Evolutionary conservation across 1,140 invertebrate species (phyloP).

Genomic region (Dreissena rostriformis): DNA sequence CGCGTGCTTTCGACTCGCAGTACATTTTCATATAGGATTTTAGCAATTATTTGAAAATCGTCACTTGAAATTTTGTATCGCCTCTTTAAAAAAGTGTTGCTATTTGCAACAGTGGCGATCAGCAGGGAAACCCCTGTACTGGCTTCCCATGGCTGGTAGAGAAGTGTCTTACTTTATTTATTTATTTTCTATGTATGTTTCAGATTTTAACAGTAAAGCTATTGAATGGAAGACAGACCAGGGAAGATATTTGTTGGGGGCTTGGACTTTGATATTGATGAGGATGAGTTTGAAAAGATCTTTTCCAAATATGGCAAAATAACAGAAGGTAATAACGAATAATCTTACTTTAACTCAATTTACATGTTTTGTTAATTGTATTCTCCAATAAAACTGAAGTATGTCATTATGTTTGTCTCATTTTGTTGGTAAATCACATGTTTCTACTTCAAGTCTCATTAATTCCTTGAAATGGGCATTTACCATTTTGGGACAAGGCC

Average conservation of each 20-base stretch:
- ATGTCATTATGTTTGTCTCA: neutral
- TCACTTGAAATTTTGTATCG: too few species aligned
- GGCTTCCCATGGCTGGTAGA: neutral
- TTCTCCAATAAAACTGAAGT: neutral
- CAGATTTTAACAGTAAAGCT: constrained; percentile 17
- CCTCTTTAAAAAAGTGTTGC: too few species aligned
- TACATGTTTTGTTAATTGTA: neutral
- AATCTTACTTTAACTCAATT: neutral
- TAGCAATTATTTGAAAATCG: too few species aligned
- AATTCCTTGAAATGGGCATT: too few species aligned
- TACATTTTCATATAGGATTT: too few species aligned
- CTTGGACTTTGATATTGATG: constrained; percentile 62
- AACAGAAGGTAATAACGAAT: constrained; percentile 67
- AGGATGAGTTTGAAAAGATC: constrained; percentile 62
- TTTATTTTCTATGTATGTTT: neutral
- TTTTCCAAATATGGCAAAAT: constrained; percentile 69
- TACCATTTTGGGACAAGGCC: too few species aligned
- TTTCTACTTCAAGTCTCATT: too few species aligned
- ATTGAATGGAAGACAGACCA: constrained; percentile 66
- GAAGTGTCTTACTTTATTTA: constrained; percentile 2
- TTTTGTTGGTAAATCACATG: too few species aligned
- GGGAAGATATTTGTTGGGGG: constrained; percentile 71
- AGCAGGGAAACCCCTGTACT: neutral
- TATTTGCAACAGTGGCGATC: too few species aligned
- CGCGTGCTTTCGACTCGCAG: too few species aligned